These are phyloP conservation scores for Leptopilina drosophilae DNA, from an alignment of 2,888 invertebrate species.

Conservation along the genomic window DNA sequence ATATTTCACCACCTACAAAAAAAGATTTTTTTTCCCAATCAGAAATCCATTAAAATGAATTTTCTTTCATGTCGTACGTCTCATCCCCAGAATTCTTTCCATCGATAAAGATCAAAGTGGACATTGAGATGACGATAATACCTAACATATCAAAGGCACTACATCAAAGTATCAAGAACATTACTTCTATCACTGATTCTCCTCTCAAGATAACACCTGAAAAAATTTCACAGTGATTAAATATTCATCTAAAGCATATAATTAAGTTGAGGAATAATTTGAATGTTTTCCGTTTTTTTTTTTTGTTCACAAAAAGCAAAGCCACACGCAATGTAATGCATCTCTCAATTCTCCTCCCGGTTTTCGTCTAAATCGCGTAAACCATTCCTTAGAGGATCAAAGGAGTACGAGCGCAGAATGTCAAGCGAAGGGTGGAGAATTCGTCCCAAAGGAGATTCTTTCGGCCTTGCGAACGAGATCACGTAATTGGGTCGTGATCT, in stretches of 20 bases:
- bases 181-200: no score
- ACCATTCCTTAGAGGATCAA: constrained; percentile 22
- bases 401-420: constrained; percentile 25
- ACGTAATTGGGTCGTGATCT: constrained; percentile 35
- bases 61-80: background rate
- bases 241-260: background rate
- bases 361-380: constrained; percentile 33
- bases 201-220: background rate
- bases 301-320: background rate
- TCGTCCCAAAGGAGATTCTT: background rate
- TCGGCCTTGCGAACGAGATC: constrained; percentile 30
- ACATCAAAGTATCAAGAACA: no score
- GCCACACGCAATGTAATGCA: constrained; percentile 2
- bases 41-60: constrained; percentile 1
- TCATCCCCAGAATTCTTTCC: background rate
- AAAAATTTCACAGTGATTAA: background rate
- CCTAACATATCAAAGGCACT: no score
- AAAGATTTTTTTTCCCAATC: background rate
- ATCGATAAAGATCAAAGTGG: background rate
- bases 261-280: constrained; percentile 29
- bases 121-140: no score
- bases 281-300: background rate
- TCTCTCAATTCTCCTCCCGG: background rate
- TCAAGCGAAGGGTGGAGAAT: background rate
- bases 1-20: no score